phyloP scores from a whole-genome alignment of 2,888 invertebrate genomes.

The Melieria crassipennis region DNA sequence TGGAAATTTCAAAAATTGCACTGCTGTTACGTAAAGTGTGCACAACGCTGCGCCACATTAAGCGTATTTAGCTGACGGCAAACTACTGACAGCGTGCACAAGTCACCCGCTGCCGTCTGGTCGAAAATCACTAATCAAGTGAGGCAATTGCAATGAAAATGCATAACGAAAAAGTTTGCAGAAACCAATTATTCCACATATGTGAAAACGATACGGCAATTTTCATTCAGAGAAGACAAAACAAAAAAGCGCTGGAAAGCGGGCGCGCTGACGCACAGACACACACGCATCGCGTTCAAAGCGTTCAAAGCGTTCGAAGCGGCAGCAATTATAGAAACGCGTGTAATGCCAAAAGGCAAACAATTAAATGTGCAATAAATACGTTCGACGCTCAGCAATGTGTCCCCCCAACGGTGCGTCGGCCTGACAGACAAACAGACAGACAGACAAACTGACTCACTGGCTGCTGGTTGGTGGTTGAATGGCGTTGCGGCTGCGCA shows the following conservation, averaged over 20 bases:
- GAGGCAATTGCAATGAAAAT: no score
- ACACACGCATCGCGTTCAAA: background rate
- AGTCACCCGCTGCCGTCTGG: no score
- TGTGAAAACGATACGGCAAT: slow-evolving; percentile 22
- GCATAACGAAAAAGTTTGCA: background rate
- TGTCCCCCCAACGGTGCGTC: slow-evolving; percentile 4
- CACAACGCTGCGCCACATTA: no score
- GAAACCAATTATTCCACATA: slow-evolving; percentile 17
- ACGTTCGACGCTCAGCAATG: slow-evolving; percentile 13
- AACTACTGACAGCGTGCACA: no score
- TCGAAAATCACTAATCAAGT: no score
- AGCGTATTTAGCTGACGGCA: no score
- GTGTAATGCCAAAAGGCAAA: slow-evolving; percentile 28
- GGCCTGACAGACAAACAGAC: background rate
- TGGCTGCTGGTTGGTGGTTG: no score
- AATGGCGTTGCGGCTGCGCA: background rate
- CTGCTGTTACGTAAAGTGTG: no score
- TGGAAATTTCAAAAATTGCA: no score
- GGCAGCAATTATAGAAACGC: slow-evolving; percentile 26
- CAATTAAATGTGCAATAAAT: slow-evolving; percentile 26
- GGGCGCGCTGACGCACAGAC: background rate
- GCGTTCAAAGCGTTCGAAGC: slow-evolving; percentile 1
- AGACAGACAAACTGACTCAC: no score
- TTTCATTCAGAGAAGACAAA: slow-evolving; percentile 17
- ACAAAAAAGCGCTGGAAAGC: background rate